phyloP scores from a whole-genome alignment of 2,797 vertebrate species.

The Enteromius argenteus region DNA sequence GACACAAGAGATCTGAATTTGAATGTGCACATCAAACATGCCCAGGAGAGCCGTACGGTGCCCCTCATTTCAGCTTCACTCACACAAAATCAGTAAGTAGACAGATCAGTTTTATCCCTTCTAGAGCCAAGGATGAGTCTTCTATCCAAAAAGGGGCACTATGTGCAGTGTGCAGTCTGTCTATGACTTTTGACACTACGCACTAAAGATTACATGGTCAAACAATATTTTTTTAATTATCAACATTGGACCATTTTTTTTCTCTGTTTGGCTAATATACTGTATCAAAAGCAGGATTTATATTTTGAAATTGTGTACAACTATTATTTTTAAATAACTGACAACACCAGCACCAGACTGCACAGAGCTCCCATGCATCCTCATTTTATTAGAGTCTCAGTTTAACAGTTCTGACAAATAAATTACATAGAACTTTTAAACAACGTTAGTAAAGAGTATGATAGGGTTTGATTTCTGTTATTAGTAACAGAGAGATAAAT shows the following conservation, averaged over 20 bases:
- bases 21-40: conserved; percentile 50
- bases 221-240: not conserved
- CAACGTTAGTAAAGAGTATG: no score
- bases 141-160: not conserved
- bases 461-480: not conserved
- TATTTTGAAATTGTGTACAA: not conserved
- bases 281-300: not conserved
- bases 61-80: conserved; percentile 32
- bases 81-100: conserved; percentile 51
- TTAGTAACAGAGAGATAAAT: not conserved
- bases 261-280: not conserved
- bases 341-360: not conserved
- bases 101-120: conserved; percentile 35
- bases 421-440: not conserved
- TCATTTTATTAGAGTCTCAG: not conserved
- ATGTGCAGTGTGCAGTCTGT: not conserved
- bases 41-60: conserved; percentile 28
- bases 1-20: conserved; percentile 47
- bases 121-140: not conserved
- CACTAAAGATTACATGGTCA: not conserved
- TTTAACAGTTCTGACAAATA: not conserved
- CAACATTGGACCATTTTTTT: not conserved
- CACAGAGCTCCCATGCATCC: not conserved
- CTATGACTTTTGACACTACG: not conserved
- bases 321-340: no score